Percentiles rank a stretch among this genome's conserved stretches.
These are phyloP conservation scores for Elgaria multicarinata DNA, from an alignment of 2,113 vertebrate species.

Conservation along the genomic window DNA sequence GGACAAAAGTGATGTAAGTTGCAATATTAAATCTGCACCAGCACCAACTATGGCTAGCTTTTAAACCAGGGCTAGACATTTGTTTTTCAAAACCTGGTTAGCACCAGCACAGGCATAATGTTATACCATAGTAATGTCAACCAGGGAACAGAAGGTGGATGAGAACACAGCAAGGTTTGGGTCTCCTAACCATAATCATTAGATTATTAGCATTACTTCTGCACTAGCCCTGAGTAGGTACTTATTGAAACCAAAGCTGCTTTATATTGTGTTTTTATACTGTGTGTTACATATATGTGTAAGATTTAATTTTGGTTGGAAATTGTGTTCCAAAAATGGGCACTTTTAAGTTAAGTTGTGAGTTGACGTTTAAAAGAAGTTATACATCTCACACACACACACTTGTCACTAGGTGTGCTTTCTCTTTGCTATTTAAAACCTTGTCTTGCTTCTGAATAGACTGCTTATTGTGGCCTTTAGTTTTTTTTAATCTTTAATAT, in stretches of 20 bases:
- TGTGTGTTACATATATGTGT: background rate
- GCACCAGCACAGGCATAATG: background rate
- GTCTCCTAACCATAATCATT: background rate
- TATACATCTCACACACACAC: too few species aligned
- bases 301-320: background rate
- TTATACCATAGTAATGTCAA: background rate
- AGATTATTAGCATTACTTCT: background rate
- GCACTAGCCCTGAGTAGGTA: background rate
- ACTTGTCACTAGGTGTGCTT: background rate
- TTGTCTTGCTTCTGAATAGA: background rate
- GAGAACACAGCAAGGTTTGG: background rate
- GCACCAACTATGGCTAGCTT: background rate
- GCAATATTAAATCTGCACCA: background rate
- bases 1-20: too few species aligned
- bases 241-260: background rate
- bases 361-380: background rate
- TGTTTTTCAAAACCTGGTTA: background rate
- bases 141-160: background rate
- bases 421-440: background rate
- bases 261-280: background rate
- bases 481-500: background rate
- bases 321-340: background rate
- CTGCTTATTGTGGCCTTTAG: background rate
- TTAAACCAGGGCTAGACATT: background rate
- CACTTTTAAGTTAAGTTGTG: background rate